Percentiles rank a stretch among this genome's conserved stretches.
Conservation (phyloP, 1,140 invertebrate species). For the Dolichoris vasculosae region DNA sequence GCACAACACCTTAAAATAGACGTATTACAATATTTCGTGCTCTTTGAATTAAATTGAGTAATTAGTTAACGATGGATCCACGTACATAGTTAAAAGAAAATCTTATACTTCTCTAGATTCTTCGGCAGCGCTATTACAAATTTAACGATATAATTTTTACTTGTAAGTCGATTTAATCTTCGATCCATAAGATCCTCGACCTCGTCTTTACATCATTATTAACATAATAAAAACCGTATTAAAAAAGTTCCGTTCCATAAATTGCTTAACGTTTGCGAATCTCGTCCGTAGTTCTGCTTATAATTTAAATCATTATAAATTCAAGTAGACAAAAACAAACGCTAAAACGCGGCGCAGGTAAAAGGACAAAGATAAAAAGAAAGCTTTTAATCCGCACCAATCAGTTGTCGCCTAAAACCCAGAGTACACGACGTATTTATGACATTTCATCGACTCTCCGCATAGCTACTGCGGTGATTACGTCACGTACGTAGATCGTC, state of each 20-base stretch:
- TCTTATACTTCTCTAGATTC: not conserved
- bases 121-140: not conserved
- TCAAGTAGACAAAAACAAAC: not conserved
- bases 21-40: not conserved
- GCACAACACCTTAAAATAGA: not conserved
- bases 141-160: not conserved
- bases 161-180: not conserved
- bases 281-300: not conserved
- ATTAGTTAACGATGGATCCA: not conserved
- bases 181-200: not conserved
- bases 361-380: not conserved
- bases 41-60: not conserved
- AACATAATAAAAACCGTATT: too few relatives aligned
- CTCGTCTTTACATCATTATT: not conserved
- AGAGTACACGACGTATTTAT: conserved; percentile 1
- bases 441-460: not conserved
- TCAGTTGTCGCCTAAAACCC: not conserved
- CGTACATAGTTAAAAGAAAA: not conserved
- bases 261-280: not conserved
- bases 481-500: not conserved
- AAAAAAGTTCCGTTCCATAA: too few relatives aligned
- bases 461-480: not conserved
- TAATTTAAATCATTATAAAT: not conserved
- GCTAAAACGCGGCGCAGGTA: not conserved
- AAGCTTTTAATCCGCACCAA: not conserved